Base-by-base conservation (phyloP, 2,113 vertebrate genomes). In the Alligator mississippiensis region DNA sequence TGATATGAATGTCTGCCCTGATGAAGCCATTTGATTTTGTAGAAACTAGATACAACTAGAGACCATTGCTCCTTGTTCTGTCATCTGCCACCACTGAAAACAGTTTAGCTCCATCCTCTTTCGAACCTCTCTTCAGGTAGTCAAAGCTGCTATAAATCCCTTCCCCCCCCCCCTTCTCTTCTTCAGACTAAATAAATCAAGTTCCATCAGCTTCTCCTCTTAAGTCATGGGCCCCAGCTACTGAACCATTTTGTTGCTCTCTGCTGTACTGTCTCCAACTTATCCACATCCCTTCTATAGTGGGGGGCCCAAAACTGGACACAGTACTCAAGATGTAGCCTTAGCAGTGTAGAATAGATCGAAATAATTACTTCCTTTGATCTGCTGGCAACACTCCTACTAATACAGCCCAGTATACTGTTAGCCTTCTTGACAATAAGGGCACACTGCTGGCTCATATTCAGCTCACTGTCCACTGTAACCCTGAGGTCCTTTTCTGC, bases 61-160 rank as follows among this genome's bases (percentile, higher is more conserved):
- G 13, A 14, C 9, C 38, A 25, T 68, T 76, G 9, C 27, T 5
- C 2, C 24, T 47, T 38, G 8, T 78, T 89, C 66, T 38, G 11
- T 5, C 11, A 66, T 1, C 1, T 1, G 1, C 10, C 5, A 9
- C 11, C 28, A 76, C 27, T 18, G 62, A 7, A 12, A 77, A 3
- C 5, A 83, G 28, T 34, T 3, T n/a, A 21, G 82, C 72, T 66
- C 9, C 78, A 1, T 80, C 19, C 82, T 63, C 57, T 68, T 62
- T 83, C n/a, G 19, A 59, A 3, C 21, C 54, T 1, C 22, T 15
- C 54, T 3, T 77, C 77, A 84, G 77, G 72, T 3, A 80, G 6
- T 13, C 82, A 12, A 55, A 30, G 84, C 80, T 47, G 3, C 11
- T 60, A 81, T 85, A 47, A 47, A 9, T 47, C 47, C 47, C n/a